Evolutionary conservation across 2,113 vertebrate species (phyloP).

Genomic region (Limanda limanda): DNA sequence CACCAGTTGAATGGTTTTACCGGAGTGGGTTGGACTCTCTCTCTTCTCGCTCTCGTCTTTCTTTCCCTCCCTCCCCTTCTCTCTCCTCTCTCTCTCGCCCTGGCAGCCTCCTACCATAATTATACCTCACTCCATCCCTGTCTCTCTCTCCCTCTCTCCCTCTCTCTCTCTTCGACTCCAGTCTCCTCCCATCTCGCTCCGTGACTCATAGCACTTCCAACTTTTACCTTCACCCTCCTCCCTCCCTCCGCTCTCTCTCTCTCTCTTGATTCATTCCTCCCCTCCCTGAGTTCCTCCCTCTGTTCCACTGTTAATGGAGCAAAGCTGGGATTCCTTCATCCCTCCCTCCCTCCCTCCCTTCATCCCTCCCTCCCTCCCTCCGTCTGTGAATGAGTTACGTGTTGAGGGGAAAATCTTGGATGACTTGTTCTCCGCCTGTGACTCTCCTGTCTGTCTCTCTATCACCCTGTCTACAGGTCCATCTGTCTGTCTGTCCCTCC

Average conservation of each 20-base stretch:
- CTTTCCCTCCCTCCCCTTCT: constrained; percentile 45
- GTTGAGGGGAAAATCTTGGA: constrained; percentile 43
- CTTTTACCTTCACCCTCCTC: constrained; percentile 55
- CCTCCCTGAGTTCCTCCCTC: constrained; percentile 19
- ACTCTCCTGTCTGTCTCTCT: constrained; percentile 40
- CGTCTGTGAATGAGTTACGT: constrained; percentile 50
- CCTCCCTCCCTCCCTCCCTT: constrained; percentile 16
- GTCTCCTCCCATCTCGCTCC: neutral
- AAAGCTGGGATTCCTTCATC: constrained; percentile 50
- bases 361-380: constrained; percentile 20
- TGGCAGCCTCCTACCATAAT: constrained; percentile 68
- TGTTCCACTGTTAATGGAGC: constrained; percentile 36
- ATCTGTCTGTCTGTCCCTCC: neutral
- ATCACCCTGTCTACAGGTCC: neutral
- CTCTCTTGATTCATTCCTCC: neutral
- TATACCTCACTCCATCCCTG: constrained; percentile 56
- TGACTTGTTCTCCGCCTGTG: constrained; percentile 33
- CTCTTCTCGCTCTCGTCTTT: constrained; percentile 51
- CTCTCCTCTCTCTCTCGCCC: constrained; percentile 55
- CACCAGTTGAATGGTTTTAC: constrained; percentile 78
- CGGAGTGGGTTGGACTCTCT: constrained; percentile 74
- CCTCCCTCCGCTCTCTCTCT: neutral
- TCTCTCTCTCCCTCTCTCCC: constrained; percentile 8
- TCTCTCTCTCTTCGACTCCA: constrained; percentile 35
- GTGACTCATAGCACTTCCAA: constrained; percentile 63